These are phyloP conservation scores for Piprites chloris DNA, from an alignment of 2,113 vertebrate species.

Conservation along the genomic window DNA sequence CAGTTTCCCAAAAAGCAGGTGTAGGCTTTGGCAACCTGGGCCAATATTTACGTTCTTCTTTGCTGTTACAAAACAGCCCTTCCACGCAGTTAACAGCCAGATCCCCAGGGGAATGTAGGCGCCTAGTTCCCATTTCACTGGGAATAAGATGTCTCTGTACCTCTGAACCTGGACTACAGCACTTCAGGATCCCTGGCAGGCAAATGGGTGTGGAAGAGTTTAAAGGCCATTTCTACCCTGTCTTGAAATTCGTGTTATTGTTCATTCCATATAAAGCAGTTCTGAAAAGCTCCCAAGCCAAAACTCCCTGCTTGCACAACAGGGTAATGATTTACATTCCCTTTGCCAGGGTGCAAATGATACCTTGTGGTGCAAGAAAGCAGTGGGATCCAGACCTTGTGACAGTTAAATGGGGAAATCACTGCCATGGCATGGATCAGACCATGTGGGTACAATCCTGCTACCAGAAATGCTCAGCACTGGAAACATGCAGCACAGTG, in stretches of 20 bases:
- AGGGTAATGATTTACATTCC: not conserved
- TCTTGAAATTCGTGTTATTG: slow-evolving; percentile 15
- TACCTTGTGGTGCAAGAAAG: not conserved
- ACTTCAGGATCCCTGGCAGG: not conserved
- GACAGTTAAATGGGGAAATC: not conserved
- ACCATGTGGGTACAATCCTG: not conserved
- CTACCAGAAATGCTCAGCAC: not conserved
- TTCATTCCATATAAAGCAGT: slow-evolving; percentile 12
- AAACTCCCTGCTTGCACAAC: not conserved
- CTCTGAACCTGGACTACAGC: not conserved
- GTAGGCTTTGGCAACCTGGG: not conserved
- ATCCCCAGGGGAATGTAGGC: not conserved
- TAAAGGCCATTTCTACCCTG: not conserved
- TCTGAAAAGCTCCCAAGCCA: slow-evolving; percentile 28
- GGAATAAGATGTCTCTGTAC: not conserved
- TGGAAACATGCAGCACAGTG: not conserved
- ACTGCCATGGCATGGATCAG: not conserved
- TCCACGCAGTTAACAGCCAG: not conserved
- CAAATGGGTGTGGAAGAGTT: not conserved
- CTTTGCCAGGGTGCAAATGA: not conserved
- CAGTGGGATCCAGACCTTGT: not conserved
- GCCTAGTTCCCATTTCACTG: not conserved
- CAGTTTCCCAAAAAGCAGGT: slow-evolving; percentile 28
- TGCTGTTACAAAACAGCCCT: not conserved
- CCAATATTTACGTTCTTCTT: not conserved